Conservation (phyloP, 2,888 invertebrate species). For the Drosophila picticornis region DNA sequence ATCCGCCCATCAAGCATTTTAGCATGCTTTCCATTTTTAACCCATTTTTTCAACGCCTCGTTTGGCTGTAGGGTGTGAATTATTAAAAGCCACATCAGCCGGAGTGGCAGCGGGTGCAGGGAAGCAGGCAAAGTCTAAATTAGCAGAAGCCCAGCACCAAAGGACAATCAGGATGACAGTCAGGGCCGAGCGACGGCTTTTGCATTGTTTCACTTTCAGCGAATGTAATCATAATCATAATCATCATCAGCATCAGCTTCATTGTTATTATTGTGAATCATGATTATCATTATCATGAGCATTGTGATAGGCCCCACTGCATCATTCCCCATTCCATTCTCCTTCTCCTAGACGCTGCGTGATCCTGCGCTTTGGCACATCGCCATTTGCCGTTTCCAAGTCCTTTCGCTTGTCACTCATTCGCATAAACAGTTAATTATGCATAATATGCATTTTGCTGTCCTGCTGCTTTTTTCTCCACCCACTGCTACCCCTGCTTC, state of each 20-base stretch:
- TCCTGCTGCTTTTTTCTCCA: constrained; percentile 74
- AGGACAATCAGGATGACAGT: constrained; percentile 31
- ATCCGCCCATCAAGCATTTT: constrained; percentile 17
- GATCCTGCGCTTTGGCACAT: constrained; percentile 37
- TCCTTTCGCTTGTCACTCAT: constrained; percentile 79
- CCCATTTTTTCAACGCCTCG: constrained; percentile 63
- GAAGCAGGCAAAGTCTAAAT: constrained; percentile 66
- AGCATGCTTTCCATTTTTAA: constrained; percentile 62
- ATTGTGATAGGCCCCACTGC: constrained; percentile 51
- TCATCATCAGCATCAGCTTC: constrained; percentile 44
- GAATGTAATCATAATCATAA: constrained; percentile 60
- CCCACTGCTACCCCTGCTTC: constrained; percentile 2
- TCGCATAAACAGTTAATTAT: constrained; percentile 83
- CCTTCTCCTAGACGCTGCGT: neutral
- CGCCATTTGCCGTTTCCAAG: constrained; percentile 50
- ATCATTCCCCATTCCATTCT: neutral
- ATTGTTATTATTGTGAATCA: constrained; percentile 41
- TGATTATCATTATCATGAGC: constrained; percentile 53
- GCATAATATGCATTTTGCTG: constrained; percentile 84
- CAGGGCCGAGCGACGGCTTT: constrained; percentile 32
- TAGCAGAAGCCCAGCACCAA: constrained; percentile 57
- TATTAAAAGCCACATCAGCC: constrained; percentile 71
- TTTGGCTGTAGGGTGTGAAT: constrained; percentile 71
- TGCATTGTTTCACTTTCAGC: constrained; percentile 77
- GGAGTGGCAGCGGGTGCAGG: constrained; percentile 6